phyloP scores from a whole-genome alignment of 2,113 vertebrate genomes.

The Irena cyanogastra region DNA sequence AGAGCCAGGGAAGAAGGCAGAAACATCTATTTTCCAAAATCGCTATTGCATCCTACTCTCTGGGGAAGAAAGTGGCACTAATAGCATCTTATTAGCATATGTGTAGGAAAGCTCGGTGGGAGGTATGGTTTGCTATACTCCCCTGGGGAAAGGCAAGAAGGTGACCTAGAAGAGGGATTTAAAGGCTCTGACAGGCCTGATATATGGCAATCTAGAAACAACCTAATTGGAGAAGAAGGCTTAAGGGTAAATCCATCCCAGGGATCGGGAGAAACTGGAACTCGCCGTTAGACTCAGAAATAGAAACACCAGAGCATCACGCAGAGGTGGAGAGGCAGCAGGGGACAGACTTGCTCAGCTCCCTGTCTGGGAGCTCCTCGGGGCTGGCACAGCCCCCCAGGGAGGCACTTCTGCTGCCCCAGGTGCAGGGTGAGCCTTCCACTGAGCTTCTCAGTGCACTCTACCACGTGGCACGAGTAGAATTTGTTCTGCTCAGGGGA shows the following conservation, averaged over 20 bases:
- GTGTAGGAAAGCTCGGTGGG: background rate
- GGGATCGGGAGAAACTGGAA: background rate
- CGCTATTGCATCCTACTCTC: background rate
- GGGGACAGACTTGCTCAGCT: background rate
- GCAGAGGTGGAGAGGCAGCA: accelerated
- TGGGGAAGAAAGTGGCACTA: background rate
- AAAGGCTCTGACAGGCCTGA: background rate
- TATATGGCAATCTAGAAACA: background rate
- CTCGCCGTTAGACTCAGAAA: background rate
- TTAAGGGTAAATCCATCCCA: background rate
- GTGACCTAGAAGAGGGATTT: background rate
- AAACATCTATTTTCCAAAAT: background rate
- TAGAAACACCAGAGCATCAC: background rate
- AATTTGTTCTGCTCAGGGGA: background rate
- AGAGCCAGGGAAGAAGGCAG: background rate
- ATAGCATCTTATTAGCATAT: background rate
- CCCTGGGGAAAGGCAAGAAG: background rate
- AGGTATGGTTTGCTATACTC: background rate
- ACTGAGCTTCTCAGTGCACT: background rate
- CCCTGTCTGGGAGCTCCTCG: background rate
- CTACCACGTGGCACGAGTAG: accelerated
- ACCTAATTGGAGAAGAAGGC: background rate
- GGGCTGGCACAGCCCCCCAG: accelerated
- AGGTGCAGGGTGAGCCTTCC: background rate
- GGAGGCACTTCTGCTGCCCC: background rate